Conservation (phyloP, 2,888 invertebrate genomes). For the Meganola albula region DNA sequence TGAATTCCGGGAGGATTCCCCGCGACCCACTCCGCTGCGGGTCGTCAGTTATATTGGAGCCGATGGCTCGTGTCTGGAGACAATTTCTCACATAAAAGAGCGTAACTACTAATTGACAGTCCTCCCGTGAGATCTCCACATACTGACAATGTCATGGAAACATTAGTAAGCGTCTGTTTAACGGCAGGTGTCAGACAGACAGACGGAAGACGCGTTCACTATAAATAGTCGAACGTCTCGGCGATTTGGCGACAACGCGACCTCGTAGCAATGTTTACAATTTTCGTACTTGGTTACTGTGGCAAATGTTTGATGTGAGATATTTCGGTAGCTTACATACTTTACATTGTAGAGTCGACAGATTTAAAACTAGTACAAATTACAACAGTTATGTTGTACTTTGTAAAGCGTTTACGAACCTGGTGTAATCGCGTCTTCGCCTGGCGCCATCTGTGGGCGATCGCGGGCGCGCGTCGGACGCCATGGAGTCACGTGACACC, state of each 20-base stretch:
- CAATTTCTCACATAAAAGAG: conserved; percentile 38
- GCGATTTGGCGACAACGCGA: conserved; percentile 66
- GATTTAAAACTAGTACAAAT: conserved; percentile 8
- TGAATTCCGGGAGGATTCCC: conserved; percentile 73
- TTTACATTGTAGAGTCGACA: not conserved
- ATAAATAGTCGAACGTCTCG: conserved; percentile 65
- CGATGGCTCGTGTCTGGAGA: conserved; percentile 46
- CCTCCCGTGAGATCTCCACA: conserved; percentile 23
- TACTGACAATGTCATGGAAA: conserved; percentile 32
- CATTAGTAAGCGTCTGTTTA: conserved; percentile 34
- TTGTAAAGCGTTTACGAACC: conserved; percentile 42
- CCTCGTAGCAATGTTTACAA: conserved; percentile 70
- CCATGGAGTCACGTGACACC: conserved; percentile 63
- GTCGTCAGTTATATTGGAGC: conserved; percentile 54
- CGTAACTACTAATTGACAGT: conserved; percentile 33
- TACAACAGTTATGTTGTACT: not conserved
- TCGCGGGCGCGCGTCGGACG: conserved; percentile 61
- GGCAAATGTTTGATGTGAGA: conserved; percentile 18
- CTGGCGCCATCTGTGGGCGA: conserved; percentile 70
- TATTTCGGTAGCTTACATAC: conserved; percentile 6
- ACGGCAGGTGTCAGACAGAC: conserved; percentile 67
- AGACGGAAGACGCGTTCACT: conserved; percentile 66
- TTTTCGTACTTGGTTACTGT: conserved; percentile 48
- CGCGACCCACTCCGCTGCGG: conserved; percentile 61
- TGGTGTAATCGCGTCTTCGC: conserved; percentile 61